A percentile compares a stretch with the other conserved stretches of the same genome.
Conservation (phyloP, 2,113 vertebrate species). For the Leptobrachium ailaonicum region DNA sequence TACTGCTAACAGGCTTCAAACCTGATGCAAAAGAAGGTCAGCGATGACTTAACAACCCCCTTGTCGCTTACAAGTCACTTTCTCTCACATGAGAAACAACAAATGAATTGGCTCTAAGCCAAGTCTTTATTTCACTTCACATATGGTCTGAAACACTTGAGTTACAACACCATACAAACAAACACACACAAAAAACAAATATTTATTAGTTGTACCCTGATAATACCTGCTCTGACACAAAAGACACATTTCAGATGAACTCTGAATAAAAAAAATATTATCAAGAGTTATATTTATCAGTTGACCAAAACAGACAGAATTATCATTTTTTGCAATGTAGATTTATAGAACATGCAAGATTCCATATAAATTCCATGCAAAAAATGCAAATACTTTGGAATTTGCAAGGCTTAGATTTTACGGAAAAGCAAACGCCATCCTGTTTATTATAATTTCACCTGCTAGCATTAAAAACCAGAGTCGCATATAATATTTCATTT, state of each 20-base stretch:
- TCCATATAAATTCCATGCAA: slow-evolving; percentile 17
- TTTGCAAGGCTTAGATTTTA: neutral
- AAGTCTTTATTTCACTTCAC: slow-evolving; percentile 14
- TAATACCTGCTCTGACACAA: too few species aligned
- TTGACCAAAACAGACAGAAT: slow-evolving; percentile 14
- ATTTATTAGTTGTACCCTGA: too few species aligned
- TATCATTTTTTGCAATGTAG: neutral
- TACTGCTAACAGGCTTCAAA: slow-evolving; percentile 46
- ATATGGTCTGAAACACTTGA: slow-evolving; percentile 12
- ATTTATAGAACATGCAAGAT: slow-evolving; percentile 2
- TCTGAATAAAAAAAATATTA: too few species aligned
- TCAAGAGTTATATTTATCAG: slow-evolving; percentile 15
- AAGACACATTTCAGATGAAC: too few species aligned
- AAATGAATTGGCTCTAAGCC: slow-evolving; percentile 30
- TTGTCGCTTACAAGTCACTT: slow-evolving; percentile 42
- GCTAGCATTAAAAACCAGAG: too few species aligned
- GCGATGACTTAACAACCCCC: slow-evolving; percentile 42
- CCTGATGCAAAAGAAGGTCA: slow-evolving; percentile 45
- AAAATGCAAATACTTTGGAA: slow-evolving; percentile 30
- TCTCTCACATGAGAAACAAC: slow-evolving; percentile 36
- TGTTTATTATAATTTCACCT: too few species aligned
- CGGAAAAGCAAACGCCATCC: too few species aligned
- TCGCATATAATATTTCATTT: too few species aligned
- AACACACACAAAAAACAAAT: slow-evolving; percentile 3
- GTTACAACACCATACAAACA: neutral